A percentile compares a stretch with the other conserved stretches of the same genome.
Evolutionary conservation across 2,797 vertebrate genomes (phyloP).

Genomic region (Melopsittacus undulatus): DNA sequence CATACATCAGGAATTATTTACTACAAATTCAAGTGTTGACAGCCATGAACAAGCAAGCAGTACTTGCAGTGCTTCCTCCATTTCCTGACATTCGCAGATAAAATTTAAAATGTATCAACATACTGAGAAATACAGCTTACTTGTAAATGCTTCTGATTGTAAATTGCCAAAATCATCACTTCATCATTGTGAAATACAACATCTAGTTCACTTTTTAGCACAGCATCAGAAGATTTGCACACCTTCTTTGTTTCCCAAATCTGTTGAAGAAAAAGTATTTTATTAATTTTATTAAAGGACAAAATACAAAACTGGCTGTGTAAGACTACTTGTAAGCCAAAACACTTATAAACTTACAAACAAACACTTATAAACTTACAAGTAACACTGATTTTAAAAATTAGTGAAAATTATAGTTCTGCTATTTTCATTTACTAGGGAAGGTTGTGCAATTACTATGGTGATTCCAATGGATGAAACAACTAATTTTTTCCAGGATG

Average conservation of each 20-base stretch:
- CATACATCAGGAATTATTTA: neutral
- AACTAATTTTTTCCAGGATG: neutral
- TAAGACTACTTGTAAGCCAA: neutral
- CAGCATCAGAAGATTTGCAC: slow-evolving; percentile 86
- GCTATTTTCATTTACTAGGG: neutral
- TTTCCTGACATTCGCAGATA: neutral
- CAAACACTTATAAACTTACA: neutral
- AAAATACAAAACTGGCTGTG: neutral
- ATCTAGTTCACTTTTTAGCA: slow-evolving; percentile 90
- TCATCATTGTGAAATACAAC: slow-evolving; percentile 81
- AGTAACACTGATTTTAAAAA: neutral
- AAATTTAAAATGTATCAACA: neutral
- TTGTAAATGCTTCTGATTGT: slow-evolving; percentile 88
- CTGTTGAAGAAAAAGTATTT: slow-evolving; percentile 72
- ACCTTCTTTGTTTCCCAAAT: slow-evolving; percentile 93
- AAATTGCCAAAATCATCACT: slow-evolving; percentile 84
- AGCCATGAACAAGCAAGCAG: neutral
- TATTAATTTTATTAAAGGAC: neutral
- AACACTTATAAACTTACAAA: neutral
- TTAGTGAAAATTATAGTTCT: neutral
- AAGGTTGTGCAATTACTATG: neutral
- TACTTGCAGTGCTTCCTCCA: neutral
- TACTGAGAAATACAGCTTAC: slow-evolving; percentile 70
- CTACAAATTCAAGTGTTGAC: neutral
- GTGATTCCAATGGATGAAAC: neutral